phyloP scores from a whole-genome alignment of 2,888 invertebrate genomes.

The Xestia ashworthii region DNA sequence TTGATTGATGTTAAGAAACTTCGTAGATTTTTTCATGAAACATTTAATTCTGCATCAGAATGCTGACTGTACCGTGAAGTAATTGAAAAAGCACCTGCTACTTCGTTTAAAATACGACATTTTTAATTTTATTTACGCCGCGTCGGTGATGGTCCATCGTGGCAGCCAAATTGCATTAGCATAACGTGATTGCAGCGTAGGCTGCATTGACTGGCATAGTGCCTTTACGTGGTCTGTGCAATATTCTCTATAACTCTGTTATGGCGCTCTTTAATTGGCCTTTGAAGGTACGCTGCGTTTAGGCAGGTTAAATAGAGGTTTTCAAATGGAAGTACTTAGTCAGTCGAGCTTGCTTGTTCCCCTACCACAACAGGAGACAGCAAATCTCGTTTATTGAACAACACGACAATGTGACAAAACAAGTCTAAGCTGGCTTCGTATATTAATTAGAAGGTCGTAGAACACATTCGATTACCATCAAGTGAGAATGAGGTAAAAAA shows the following conservation, averaged over 20 bases:
- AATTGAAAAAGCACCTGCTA: background rate
- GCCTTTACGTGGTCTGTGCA: background rate
- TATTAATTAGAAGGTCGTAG: too few species aligned
- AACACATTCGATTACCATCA: too few species aligned
- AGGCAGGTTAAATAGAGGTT: too few species aligned
- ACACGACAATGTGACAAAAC: too few species aligned
- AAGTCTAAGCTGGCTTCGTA: too few species aligned
- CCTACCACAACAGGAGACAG: too few species aligned
- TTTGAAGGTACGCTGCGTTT: background rate
- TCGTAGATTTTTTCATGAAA: background rate
- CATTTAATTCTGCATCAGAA: background rate
- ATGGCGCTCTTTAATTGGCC: background rate
- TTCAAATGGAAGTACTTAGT: too few species aligned
- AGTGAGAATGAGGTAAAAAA: too few species aligned
- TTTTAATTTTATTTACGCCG: background rate
- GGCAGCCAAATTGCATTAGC: slow-evolving; percentile 29
- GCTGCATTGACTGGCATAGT: background rate
- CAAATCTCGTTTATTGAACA: too few species aligned
- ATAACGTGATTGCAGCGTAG: slow-evolving; percentile 17
- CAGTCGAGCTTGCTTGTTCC: too few species aligned
- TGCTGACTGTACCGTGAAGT: too few species aligned
- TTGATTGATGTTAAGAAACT: background rate
- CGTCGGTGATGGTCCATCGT: background rate
- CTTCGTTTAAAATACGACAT: too few species aligned
- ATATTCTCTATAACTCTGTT: background rate